Evolutionary conservation across 2,888 invertebrate species (phyloP), one percentile per base, ranked within the genome.

Genomic region (Leptinotarsa rubiginosa): DNA sequence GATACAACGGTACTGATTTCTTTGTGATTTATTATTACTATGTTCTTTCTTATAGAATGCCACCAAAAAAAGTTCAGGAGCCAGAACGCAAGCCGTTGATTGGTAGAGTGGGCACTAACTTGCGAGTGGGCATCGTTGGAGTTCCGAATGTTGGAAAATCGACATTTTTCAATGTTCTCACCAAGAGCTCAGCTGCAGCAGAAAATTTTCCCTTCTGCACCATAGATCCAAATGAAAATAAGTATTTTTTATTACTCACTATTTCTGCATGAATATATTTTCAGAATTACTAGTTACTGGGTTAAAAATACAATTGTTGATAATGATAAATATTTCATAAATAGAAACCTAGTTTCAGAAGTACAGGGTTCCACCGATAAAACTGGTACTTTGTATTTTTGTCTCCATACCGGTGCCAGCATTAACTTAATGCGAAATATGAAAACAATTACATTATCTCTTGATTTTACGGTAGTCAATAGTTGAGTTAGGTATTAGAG

Each of bases 161-260:
- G 12, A 99, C 99, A 69, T 99, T 99, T 90, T 99, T 99, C 91
- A 99, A 99, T 89, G 98, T 99, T 31, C 89, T 99, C 79, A 99
- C 99, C 47, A 97, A 99, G 88, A 98, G 98, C 87, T 94, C 96
- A 85, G 99, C 97, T 7, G 94, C 97, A 72, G 99, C 99, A 69
- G 99, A 99, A 88, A 99, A 99, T 88, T 99, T 99, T 87, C 99
- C 99, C 1, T 99, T 99, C 91, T 99, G 99, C 91, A 99, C 99
- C 88, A 99, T 99, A 87, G 98, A 99, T 89, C 99, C 99, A 66
- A 99, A 99, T 96, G 99, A 99, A 93, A 98, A 97, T 97, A 96
- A 97, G 97, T 97, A 94, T 93, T 81, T 82, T 84, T 85, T 84
- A 47, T 52, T 54, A n/a, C 5, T 31, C 5, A 31, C 10, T 64